A percentile compares a stretch with the other conserved stretches of the same genome.
Evolutionary conservation across 2,797 vertebrate genomes (phyloP).

Genomic region (Parotocinclus haroldoi): DNA sequence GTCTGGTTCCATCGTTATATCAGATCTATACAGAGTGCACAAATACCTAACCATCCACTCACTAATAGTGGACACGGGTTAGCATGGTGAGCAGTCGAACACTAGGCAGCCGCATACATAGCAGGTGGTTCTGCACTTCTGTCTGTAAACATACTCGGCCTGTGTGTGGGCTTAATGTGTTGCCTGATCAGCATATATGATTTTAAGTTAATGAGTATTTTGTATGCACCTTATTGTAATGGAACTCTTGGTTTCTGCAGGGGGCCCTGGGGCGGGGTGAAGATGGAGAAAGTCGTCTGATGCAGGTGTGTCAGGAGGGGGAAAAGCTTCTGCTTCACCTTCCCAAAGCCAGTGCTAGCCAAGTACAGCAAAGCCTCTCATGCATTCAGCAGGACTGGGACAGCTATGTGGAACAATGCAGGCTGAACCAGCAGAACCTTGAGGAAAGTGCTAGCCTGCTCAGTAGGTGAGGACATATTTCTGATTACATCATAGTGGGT

Average conservation of each 20-base stretch:
- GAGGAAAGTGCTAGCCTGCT: slow-evolving; percentile 83
- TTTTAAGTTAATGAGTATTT: not conserved
- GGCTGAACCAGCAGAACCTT: slow-evolving; percentile 83
- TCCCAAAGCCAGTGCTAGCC: slow-evolving; percentile 79
- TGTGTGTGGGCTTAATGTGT: no score
- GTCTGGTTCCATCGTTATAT: no score
- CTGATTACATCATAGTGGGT: not conserved
- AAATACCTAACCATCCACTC: no score
- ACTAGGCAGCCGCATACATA: not conserved
- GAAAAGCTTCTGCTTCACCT: slow-evolving; percentile 85
- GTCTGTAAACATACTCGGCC: no score
- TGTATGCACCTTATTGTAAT: not conserved
- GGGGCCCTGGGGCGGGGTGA: slow-evolving; percentile 79
- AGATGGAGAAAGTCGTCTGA: slow-evolving; percentile 83
- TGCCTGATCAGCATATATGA: not conserved
- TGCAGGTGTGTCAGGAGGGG: slow-evolving; percentile 84
- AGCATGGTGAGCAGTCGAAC: no score
- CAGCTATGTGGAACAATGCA: slow-evolving; percentile 83
- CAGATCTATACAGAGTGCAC: no score
- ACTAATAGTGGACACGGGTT: no score
- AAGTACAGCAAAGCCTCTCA: slow-evolving; percentile 86
- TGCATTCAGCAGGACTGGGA: slow-evolving; percentile 90
- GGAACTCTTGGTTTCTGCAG: slow-evolving; percentile 57
- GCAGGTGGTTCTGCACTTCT: not conserved
- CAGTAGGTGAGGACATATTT: slow-evolving; percentile 60